Evolutionary conservation across 2,797 vertebrate genomes (phyloP), one percentile per base, ranked within the genome.

Genomic region (Gouania willdenowi): DNA sequence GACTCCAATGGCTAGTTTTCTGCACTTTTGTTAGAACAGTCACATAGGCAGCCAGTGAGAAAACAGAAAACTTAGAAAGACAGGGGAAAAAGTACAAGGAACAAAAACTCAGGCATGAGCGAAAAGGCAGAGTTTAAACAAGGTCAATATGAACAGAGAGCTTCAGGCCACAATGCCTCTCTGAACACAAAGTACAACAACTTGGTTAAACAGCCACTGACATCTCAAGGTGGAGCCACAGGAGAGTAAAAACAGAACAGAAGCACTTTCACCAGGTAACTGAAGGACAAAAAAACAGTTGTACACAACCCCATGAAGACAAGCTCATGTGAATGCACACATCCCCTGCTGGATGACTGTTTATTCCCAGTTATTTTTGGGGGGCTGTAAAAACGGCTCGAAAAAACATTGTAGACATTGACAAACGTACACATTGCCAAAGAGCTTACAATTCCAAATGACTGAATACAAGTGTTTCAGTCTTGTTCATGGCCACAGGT

Each of bases 71-170:
- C 52, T 70, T 48, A 61, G 47, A 71, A 52, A 63, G 26, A 45
- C 14, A 40, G 41, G 41, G 41, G 33, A 50, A 41, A 40, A 27
- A 18, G 36, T 6, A 38, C 33, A 14, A 32, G 9, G 51, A 50
- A 38, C 36, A 38, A 17, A 41, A 49, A 49, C 20, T 64, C 52
- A 41, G 13, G 46, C 56, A 57, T 41, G 49, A 62, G 44, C 26
- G 25, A 8, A 12, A 42, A 62, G 69, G 56, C 40, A 4, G 11
- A 54, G 38, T 64, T 15, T 59, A 61, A 66, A 66, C 61, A 82
- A 81, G 75, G 82, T 83, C 68, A 71, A 68, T 49, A 32, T 55
- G 52, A 69, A 66, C 43, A 66, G 56, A 71, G 54, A 58, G 59
- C 75, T 54, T 44, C 45, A 13, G 44, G 75, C 60, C 41, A 45